These are phyloP conservation scores for Trematomus loennbergii DNA, from an alignment of 2,113 vertebrate species.

Conservation along the genomic window DNA sequence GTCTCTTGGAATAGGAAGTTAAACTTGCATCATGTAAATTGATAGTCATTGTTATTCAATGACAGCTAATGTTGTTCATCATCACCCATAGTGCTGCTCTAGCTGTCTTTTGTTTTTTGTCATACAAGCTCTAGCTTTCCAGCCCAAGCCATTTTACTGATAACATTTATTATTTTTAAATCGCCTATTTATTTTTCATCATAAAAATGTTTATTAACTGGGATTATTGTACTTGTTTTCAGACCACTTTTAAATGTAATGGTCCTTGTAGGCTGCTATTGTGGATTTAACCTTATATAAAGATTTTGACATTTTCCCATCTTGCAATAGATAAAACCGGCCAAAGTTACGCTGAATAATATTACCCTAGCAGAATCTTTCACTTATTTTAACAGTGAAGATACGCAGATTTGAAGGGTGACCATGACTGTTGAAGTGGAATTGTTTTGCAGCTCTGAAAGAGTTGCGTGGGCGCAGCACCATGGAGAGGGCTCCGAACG, in stretches of 20 bases:
- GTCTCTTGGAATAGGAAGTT: background rate
- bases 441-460: conserved; percentile 7
- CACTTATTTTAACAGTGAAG: background rate
- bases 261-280: background rate
- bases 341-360: background rate
- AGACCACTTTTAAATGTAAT: background rate
- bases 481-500: conserved; percentile 75
- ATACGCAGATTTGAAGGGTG: background rate
- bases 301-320: background rate
- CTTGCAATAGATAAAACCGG: background rate
- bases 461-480: conserved; percentile 76
- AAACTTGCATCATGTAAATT: conserved; percentile 6
- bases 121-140: conserved; percentile 6
- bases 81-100: conserved; percentile 39
- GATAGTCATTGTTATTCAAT: conserved; percentile 38
- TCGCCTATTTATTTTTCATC: background rate
- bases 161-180: background rate
- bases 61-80: conserved; percentile 41
- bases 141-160: conserved; percentile 9
- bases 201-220: too few relatives aligned
- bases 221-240: too few relatives aligned
- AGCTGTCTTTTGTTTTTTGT: conserved; percentile 40
- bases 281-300: background rate
- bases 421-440: conserved; percentile 12
- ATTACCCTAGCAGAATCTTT: background rate